phyloP scores from a whole-genome alignment of 2,113 vertebrate species.

The Cottus gobio region DNA sequence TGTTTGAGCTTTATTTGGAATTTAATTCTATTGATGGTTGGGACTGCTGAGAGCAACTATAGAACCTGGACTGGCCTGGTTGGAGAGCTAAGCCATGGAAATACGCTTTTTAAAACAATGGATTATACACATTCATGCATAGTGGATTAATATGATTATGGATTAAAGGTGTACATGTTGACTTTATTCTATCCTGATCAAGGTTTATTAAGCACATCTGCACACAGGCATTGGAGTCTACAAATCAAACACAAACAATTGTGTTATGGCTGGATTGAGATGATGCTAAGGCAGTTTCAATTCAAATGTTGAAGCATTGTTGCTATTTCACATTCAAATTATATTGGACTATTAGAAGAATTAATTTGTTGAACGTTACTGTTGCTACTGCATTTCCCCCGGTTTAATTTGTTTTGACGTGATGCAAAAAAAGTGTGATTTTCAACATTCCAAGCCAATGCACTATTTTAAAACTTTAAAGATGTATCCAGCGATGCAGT shows the following conservation, averaged over 20 bases:
- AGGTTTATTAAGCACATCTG: background rate
- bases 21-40: background rate
- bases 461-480: background rate
- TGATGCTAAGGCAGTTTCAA: background rate
- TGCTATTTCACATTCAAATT: background rate
- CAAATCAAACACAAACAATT: background rate
- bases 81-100: slow-evolving; percentile 24
- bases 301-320: background rate
- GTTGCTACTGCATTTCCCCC: background rate
- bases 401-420: background rate
- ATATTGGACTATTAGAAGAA: background rate
- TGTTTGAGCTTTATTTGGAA: slow-evolving; percentile 40
- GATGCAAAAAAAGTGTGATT: background rate
- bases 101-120: background rate
- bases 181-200: background rate
- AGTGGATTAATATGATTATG: background rate
- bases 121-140: background rate
- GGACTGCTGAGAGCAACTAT: slow-evolving; percentile 29
- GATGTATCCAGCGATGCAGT: background rate
- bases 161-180: background rate
- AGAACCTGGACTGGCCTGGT: slow-evolving; percentile 39
- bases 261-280: background rate
- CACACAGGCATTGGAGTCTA: background rate
- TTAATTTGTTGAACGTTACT: background rate
- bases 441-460: background rate